Evolutionary conservation across 2,888 invertebrate species (phyloP), one percentile per base, ranked within the genome.

Genomic region (Rhagium mordax): DNA sequence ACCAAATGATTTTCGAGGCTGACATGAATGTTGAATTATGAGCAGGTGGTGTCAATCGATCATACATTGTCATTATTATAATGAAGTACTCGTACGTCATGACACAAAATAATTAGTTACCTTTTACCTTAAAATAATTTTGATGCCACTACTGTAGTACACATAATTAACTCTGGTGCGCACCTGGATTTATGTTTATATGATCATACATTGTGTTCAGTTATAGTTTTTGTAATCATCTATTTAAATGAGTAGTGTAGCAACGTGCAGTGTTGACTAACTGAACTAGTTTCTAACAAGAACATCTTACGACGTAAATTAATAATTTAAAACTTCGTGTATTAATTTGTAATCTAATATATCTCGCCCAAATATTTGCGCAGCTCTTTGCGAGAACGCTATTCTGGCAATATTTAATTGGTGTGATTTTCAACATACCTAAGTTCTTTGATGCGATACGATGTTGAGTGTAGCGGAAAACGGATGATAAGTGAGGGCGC

Each of bases 401-500:
- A 71, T 67, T 18, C 57, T 47, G 74, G 71, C 59, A 69, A 71
- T 66, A 69, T 69, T 71, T 74, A 71, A 74, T 74, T 74, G 71
- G 64, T 65, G 71, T 55, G 69, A 74, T 74, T 71, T 74, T 71
- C 69, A 74, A 48, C 69, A 55, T 55, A 60, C 69, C 68, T 60
- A 60, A 18, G 48, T 67, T 70, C 70, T 70, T 68, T 72, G 65
- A 62, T 51, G 27, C 64, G 60, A 62, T 53, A 16, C 70, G 72
- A 61, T 61, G 48, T 61, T 60, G 74, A 55, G 70, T 51, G 27
- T 70, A 62, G 62, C 61, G 70, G 70, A 67, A 49, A 49, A 33
- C 15, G 57, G 33, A 33, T 78, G 75, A 78, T 71, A 77, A 74
- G 74, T 77, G 70, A 69, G 74, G 65, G 74, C 75, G 77, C 71